A percentile compares a stretch with the other conserved stretches of the same genome.
Conservation (phyloP, 2,888 invertebrate genomes). For the Imbricaverruca yamaguchii region DNA sequence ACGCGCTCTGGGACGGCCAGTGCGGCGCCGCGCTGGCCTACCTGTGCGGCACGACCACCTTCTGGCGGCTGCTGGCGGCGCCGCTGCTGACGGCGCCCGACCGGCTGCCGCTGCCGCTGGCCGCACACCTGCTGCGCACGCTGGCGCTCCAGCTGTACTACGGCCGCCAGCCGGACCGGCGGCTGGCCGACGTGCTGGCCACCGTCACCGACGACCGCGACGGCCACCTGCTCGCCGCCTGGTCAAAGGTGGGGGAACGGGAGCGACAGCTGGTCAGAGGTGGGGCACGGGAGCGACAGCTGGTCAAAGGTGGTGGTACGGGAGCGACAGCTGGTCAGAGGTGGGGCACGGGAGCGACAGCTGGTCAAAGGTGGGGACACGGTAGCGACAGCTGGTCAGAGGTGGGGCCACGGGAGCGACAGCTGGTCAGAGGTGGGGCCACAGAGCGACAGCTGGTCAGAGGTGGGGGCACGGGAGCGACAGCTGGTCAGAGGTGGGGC, state of each 20-base stretch:
- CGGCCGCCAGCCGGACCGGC: not conserved
- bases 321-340: too few species aligned
- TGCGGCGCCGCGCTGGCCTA: not conserved
- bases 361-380: too few species aligned
- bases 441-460: too few species aligned
- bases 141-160: conserved; percentile 10
- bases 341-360: too few species aligned
- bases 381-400: too few species aligned
- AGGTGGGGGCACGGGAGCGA: not conserved
- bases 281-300: not conserved
- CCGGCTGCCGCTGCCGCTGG: conserved; percentile 11
- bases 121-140: not conserved
- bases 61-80: not conserved
- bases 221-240: conserved; percentile 5
- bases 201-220: not conserved
- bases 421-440: too few species aligned
- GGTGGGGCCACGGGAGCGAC: too few species aligned
- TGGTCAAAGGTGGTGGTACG: too few species aligned
- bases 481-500: not conserved
- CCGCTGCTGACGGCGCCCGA: not conserved
- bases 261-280: too few species aligned
- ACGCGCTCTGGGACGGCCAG: conserved; percentile 3
- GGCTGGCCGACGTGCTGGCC: not conserved
- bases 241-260: not conserved
- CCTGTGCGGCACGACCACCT: not conserved